These are phyloP conservation scores for Erythrocercus mccallii DNA, from an alignment of 2,113 vertebrate genomes.

Conservation along the genomic window DNA sequence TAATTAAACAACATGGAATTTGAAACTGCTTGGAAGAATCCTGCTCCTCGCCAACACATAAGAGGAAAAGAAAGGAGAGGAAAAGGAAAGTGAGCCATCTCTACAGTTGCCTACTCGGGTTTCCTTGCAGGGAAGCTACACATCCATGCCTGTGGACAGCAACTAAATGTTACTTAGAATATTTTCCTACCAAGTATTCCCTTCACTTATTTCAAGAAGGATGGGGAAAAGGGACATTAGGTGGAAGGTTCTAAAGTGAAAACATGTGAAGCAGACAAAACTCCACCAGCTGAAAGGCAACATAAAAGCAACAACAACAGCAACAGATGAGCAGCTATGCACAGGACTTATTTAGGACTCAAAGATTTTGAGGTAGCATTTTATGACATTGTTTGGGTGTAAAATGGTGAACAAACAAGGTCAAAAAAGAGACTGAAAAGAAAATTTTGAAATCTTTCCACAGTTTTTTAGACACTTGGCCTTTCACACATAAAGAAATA, in stretches of 20 bases:
- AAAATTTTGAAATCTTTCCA: not conserved
- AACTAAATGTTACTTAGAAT: not conserved
- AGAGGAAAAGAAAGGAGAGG: not conserved
- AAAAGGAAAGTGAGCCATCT: not conserved
- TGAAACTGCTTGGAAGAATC: not conserved
- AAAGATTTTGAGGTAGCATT: not conserved
- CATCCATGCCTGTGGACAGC: not conserved
- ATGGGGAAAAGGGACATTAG: not conserved
- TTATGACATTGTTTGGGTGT: not conserved
- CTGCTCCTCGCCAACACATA: not conserved
- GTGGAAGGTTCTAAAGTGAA: not conserved
- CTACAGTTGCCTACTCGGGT: not conserved
- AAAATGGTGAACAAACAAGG: not conserved
- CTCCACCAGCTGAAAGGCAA: not conserved
- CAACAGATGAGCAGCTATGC: not conserved
- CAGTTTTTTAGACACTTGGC: not conserved
- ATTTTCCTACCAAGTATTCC: not conserved
- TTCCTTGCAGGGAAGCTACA: not conserved
- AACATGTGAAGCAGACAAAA: not conserved
- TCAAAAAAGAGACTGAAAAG: not conserved
- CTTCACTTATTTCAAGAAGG: not conserved
- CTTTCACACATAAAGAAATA: not conserved
- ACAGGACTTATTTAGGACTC: not conserved
- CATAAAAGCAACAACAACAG: not conserved
- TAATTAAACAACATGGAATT: not conserved